These are phyloP conservation scores for Lutraria rhynchaena DNA, from an alignment of 1,140 invertebrate species.

Conservation along the genomic window DNA sequence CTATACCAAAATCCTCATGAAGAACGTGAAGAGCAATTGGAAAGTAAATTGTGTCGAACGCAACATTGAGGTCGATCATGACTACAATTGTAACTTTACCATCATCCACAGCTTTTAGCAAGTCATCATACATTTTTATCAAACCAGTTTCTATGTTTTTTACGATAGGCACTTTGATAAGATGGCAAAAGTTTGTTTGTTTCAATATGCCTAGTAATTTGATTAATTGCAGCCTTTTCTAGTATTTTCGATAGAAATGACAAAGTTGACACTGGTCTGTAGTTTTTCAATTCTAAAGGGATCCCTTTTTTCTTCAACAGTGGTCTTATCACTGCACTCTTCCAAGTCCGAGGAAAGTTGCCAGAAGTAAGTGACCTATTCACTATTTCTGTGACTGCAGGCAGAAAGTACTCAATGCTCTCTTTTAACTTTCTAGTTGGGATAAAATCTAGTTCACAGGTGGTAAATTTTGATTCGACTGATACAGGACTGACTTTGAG, in stretches of 20 bases:
- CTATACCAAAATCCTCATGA: conserved; percentile 9
- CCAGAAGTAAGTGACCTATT: conserved; percentile 15
- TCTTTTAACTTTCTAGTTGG: not conserved
- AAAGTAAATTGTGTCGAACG: conserved; percentile 25
- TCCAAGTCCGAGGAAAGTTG: conserved; percentile 16
- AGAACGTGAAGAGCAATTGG: conserved; percentile 2
- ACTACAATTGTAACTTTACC: conserved; percentile 12
- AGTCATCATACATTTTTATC: conserved; percentile 6
- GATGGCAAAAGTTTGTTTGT: conserved; percentile 12
- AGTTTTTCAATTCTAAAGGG: conserved; percentile 12
- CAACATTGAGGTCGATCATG: conserved; percentile 26
- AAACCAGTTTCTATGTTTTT: conserved; percentile 13
- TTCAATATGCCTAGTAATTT: conserved; percentile 42
- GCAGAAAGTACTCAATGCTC: not conserved
- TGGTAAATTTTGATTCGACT: not conserved
- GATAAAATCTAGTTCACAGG: not conserved
- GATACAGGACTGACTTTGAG: conserved; percentile 1
- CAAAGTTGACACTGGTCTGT: conserved; percentile 18
- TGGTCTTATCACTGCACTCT: conserved; percentile 20
- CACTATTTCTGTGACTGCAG: conserved; percentile 7
- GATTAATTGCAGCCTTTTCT: conserved; percentile 31
- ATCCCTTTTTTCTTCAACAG: conserved; percentile 35
- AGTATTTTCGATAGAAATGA: conserved; percentile 42
- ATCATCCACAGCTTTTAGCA: not conserved
- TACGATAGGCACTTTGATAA: conserved; percentile 34